Evolutionary conservation across 1,140 invertebrate species (phyloP).

Genomic region (Drosophila suzukii): DNA sequence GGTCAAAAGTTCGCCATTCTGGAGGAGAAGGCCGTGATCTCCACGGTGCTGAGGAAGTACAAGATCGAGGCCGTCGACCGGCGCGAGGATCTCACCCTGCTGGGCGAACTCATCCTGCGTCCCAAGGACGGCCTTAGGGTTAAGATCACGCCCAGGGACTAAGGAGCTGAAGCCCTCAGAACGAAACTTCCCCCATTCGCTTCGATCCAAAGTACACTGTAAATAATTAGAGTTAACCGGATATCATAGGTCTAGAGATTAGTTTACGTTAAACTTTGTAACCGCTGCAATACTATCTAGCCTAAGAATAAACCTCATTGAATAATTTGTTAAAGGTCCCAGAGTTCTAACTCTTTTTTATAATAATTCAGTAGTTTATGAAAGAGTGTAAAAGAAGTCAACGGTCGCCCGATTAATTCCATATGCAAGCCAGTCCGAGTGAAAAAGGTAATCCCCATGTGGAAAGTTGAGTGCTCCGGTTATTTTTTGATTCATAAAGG

Average conservation of each 20-base stretch:
- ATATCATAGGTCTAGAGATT: constrained; percentile 21
- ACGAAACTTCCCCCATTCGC: constrained; percentile 13
- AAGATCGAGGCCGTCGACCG: constrained; percentile 86
- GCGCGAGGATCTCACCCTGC: constrained; percentile 86
- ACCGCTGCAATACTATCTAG: constrained; percentile 25
- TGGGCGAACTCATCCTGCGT: constrained; percentile 86
- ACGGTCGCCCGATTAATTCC: not conserved
- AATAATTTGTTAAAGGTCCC: constrained; percentile 9
- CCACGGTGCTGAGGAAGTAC: constrained; percentile 88
- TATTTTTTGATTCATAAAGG: not conserved
- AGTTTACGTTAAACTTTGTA: constrained; percentile 66
- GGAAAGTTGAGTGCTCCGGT: not conserved
- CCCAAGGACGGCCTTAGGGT: constrained; percentile 86
- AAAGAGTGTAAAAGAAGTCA: not conserved
- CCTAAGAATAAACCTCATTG: constrained; percentile 45
- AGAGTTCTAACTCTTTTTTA: no score
- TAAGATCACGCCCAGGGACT: constrained; percentile 82
- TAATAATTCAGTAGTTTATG: not conserved
- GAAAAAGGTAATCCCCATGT: not conserved
- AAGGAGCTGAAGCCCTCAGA: not conserved
- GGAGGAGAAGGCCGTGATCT: constrained; percentile 90
- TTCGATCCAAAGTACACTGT: constrained; percentile 73
- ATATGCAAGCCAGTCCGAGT: not conserved
- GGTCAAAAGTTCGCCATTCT: constrained; percentile 92
- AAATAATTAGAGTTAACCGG: constrained; percentile 56